Percentiles rank a stretch among this genome's conserved stretches.
These are phyloP conservation scores for Cyclura pinguis DNA, from an alignment of 2,797 vertebrate genomes.

Conservation along the genomic window DNA sequence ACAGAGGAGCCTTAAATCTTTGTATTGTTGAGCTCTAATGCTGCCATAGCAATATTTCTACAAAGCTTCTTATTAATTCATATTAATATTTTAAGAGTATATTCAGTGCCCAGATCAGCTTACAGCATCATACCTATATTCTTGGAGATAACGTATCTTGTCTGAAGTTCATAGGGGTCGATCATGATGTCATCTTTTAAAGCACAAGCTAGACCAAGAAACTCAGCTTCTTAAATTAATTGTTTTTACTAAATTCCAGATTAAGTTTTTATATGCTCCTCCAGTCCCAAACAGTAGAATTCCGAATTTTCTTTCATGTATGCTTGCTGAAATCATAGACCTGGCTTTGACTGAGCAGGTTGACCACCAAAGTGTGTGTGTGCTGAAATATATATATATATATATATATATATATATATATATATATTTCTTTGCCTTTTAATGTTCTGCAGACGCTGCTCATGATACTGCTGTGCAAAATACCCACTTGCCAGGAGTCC, in stretches of 20 bases:
- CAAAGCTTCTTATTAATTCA: conserved; percentile 54
- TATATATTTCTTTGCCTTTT: background rate
- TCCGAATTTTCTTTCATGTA: background rate
- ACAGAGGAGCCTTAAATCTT: conserved; percentile 63
- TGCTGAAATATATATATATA: background rate
- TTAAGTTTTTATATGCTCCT: conserved; percentile 28
- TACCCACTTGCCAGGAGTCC: background rate
- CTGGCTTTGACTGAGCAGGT: conserved; percentile 27
- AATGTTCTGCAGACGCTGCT: background rate
- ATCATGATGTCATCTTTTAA: conserved; percentile 39
- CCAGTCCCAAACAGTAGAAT: background rate
- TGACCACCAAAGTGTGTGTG: background rate
- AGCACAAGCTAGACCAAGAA: conserved; percentile 58
- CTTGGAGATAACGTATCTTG: conserved; percentile 51
- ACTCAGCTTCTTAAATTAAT: conserved; percentile 2
- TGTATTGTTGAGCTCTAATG: conserved; percentile 71
- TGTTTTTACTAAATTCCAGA: conserved; percentile 38
- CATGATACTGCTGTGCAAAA: background rate
- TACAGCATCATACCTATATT: conserved; percentile 42
- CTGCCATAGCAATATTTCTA: conserved; percentile 70
- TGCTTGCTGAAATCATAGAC: conserved; percentile 18
- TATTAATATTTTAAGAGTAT: conserved; percentile 37
- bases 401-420: no score
- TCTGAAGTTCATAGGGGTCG: conserved; percentile 45
- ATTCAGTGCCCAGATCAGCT: conserved; percentile 56